A percentile compares a stretch with the other conserved stretches of the same genome.
Evolutionary conservation across 2,888 invertebrate species (phyloP).

Genomic region (Heteropelma amictum): DNA sequence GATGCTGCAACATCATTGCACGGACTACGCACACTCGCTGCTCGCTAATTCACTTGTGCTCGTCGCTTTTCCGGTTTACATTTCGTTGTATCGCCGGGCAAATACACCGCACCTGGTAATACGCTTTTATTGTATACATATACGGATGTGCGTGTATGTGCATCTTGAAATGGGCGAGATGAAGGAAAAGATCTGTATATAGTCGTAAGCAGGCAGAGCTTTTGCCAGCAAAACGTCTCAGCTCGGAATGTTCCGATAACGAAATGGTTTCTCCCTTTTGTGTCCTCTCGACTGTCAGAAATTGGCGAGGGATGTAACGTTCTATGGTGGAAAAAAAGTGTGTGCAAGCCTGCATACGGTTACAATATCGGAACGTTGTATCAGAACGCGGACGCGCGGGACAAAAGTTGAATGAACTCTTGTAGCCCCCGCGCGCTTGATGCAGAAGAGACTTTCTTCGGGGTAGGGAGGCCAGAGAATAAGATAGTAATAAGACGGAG

Average conservation of each 20-base stretch:
- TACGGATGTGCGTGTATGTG: neutral
- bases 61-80: conserved; percentile 72
- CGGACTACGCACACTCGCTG: conserved; percentile 9
- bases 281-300: too few relatives aligned
- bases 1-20: conserved; percentile 12
- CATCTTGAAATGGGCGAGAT: conserved; percentile 7
- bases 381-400: conserved; percentile 55
- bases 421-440: conserved; percentile 45
- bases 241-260: too few relatives aligned
- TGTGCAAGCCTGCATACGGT: conserved; percentile 33
- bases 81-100: conserved; percentile 57
- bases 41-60: conserved; percentile 71
- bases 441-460: conserved; percentile 42
- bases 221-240: neutral
- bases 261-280: neutral
- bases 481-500: neutral
- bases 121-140: too few relatives aligned
- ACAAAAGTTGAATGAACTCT: conserved; percentile 55
- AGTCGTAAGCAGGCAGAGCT: too few relatives aligned
- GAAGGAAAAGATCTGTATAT: neutral
- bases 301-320: neutral
- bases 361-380: conserved; percentile 51
- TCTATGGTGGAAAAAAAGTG: too few relatives aligned
- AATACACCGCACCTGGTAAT: conserved; percentile 30
- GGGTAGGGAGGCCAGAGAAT: conserved; percentile 3